Evolutionary conservation across 2,888 invertebrate species (phyloP), one percentile per base, ranked within the genome.

Genomic region (Sericinus montela): DNA sequence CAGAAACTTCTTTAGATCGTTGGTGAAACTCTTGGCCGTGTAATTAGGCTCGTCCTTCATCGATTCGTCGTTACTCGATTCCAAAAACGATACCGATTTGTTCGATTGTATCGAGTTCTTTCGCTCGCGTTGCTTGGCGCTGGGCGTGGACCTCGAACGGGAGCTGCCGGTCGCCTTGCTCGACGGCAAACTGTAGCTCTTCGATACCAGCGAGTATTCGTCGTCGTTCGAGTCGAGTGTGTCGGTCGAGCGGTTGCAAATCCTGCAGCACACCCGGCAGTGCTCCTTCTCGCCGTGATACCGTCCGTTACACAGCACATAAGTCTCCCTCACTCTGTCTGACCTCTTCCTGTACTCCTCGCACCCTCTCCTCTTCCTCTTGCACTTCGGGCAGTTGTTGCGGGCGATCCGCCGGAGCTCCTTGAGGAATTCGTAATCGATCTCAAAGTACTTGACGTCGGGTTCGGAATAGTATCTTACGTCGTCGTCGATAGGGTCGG

Each of bases 21-120:
- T 88, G 4, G 89, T 89, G 63, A 89, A 89, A 60, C 88, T 89
- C 56, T 83, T 88, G 4, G 89, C 89, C 10, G 89, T 89, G 52
- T 89, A 89, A 43, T 89, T 88, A 1, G 88, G 80, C 56, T 87
- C 88, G 54, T 87, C 87, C 38, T 82, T 81, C 36, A 67, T 62
- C 43, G 83, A 74, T 45, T 80, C 84, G 10, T 85, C 86, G 60
- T 74, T 77, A 53, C 80, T 80, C 53, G 87, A 87, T 55, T 86
- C 87, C 7, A 88, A 65, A 51, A 89, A 89, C 35, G 89, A 89
- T 3, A 89, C 89, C 0, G 89, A 89, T 57, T 89, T 89, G 37
- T 75, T 81, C 32, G 89, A 89, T 54, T 88, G 89, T 28, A 80
- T 62, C n/a, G 89, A 89, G 63, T 78, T 82, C 48, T 85, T 83